phyloP scores from a whole-genome alignment of 2,797 vertebrate species.

The Enteromius mattozi region DNA sequence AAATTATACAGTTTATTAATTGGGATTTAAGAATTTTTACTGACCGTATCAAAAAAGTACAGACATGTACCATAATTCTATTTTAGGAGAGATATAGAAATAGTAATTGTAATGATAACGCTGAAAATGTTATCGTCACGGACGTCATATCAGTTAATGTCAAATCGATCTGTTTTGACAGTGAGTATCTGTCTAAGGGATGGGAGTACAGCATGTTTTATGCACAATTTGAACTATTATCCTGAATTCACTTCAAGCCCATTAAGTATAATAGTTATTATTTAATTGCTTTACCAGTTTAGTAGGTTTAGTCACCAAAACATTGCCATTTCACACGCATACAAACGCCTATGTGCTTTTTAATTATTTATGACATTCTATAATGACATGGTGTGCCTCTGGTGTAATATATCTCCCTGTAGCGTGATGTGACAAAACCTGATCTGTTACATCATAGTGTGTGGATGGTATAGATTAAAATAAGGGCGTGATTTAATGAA shows the following conservation, averaged over 20 bases:
- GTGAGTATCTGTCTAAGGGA: not conserved
- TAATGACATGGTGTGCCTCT: constrained; percentile 10
- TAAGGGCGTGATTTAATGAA: not conserved
- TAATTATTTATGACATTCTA: constrained; percentile 19
- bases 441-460: constrained; percentile 1
- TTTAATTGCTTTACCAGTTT: constrained; percentile 9
- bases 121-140: not conserved
- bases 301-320: not conserved
- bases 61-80: not conserved
- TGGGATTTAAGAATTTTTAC: not conserved
- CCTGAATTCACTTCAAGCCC: not conserved
- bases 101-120: not conserved
- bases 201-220: not conserved
- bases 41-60: not conserved
- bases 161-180: not conserved
- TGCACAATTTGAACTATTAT: not conserved
- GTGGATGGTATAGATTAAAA: constrained; percentile 2
- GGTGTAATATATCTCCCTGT: constrained; percentile 17
- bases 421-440: constrained; percentile 8
- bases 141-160: not conserved
- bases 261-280: not conserved
- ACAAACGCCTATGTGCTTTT: constrained; percentile 5
- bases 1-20: not conserved
- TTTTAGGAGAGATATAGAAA: not conserved
- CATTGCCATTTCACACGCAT: not conserved